These are phyloP conservation scores for Mesitornis unicolor DNA, from an alignment of 2,113 vertebrate species.

Conservation along the genomic window DNA sequence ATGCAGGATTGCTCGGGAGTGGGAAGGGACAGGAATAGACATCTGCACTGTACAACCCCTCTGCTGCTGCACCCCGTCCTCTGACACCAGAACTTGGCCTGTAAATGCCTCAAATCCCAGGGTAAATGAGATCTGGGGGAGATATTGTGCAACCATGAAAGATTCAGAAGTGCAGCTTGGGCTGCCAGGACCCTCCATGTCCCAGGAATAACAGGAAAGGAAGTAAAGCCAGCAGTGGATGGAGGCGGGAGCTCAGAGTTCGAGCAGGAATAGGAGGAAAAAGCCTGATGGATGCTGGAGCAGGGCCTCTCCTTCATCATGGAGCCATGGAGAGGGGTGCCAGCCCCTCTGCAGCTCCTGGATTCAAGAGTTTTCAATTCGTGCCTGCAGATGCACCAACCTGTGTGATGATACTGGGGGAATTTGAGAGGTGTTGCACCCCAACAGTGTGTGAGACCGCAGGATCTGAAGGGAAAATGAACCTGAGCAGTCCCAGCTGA, in stretches of 20 bases:
- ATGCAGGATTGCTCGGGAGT: not conserved
- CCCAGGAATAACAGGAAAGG: not conserved
- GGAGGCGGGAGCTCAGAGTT: not conserved
- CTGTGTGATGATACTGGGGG: not conserved
- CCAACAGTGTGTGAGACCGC: accelerated
- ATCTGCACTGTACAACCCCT: not conserved
- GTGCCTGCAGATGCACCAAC: not conserved
- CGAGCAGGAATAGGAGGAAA: not conserved
- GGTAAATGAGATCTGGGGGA: not conserved
- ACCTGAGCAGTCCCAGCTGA: not conserved
- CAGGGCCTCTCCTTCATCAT: accelerated
- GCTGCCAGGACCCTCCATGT: not conserved
- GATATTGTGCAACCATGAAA: accelerated
- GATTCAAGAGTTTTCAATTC: not conserved
- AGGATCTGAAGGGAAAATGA: not conserved
- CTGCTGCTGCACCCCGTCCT: not conserved
- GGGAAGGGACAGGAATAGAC: not conserved
- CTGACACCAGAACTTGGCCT: not conserved
- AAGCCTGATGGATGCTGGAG: not conserved
- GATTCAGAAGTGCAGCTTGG: not conserved
- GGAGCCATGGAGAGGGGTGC: not conserved
- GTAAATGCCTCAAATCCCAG: accelerated
- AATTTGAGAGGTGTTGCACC: not conserved
- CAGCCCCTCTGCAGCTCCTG: not conserved
- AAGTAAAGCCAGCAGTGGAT: not conserved